phyloP scores from a whole-genome alignment of 2,888 invertebrate genomes.

The Sarcophaga variegata region DNA sequence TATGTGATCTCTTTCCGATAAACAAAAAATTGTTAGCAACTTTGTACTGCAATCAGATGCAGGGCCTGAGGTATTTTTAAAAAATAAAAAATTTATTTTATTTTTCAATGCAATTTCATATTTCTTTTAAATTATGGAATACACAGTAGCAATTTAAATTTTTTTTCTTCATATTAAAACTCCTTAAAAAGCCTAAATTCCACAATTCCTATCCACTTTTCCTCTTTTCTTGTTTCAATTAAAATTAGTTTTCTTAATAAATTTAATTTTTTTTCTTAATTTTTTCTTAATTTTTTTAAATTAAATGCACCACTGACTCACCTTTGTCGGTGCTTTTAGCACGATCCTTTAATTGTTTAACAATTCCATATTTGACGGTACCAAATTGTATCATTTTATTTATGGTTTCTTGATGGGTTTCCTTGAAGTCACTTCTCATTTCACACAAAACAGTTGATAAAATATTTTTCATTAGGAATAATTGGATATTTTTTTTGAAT shows the following conservation, averaged over 20 bases:
- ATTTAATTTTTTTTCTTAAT: neutral
- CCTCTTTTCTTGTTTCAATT: too few relatives aligned
- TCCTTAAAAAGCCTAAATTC: too few relatives aligned
- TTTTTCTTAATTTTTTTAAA: neutral
- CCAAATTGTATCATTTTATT: constrained; percentile 86
- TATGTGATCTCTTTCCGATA: too few relatives aligned
- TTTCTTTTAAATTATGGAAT: too few relatives aligned
- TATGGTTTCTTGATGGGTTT: constrained; percentile 82
- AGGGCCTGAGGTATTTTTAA: too few relatives aligned
- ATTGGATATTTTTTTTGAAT: neutral
- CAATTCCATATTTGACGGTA: constrained; percentile 86
- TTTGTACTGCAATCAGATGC: too few relatives aligned
- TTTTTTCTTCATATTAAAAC: too few relatives aligned
- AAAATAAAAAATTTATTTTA: too few relatives aligned
- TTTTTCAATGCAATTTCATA: too few relatives aligned
- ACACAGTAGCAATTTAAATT: too few relatives aligned
- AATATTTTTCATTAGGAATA: constrained; percentile 79
- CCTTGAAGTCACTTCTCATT: constrained; percentile 82
- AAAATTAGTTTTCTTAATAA: neutral
- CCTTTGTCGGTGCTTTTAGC: constrained; percentile 80
- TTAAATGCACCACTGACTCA: constrained; percentile 71
- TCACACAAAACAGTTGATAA: constrained; percentile 80
- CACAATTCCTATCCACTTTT: too few relatives aligned
- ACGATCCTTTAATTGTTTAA: constrained; percentile 82
- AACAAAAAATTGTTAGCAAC: too few relatives aligned